phyloP scores from a whole-genome alignment of 1,140 invertebrate species.

The Radopholus similis region DNA sequence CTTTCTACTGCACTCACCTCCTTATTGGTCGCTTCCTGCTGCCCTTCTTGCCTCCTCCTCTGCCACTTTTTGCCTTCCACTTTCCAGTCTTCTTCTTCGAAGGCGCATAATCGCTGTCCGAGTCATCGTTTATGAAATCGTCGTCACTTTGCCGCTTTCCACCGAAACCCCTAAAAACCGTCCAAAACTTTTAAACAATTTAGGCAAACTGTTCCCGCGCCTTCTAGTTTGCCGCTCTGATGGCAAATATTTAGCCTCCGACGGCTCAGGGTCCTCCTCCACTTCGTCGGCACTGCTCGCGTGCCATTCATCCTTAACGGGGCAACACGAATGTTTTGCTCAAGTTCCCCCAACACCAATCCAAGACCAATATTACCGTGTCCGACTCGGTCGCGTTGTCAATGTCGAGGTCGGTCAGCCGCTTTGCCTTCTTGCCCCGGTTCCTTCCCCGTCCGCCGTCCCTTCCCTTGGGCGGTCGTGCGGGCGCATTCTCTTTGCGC shows the following conservation, averaged over 20 bases:
- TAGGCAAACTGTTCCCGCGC: background rate
- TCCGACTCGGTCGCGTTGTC: slow-evolving; percentile 42
- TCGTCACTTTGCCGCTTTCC: slow-evolving; percentile 16
- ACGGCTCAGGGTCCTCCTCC: slow-evolving; percentile 32
- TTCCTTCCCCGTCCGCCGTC: slow-evolving; percentile 16
- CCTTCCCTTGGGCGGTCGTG: background rate
- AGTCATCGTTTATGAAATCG: slow-evolving; percentile 19
- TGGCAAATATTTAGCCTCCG: slow-evolving; percentile 31
- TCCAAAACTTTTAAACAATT: background rate
- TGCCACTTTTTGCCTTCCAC: background rate
- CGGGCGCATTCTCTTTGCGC: background rate
- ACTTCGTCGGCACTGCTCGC: slow-evolving; percentile 22
- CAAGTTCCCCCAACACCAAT: background rate
- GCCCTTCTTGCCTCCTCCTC: background rate
- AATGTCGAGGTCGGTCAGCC: slow-evolving; percentile 39
- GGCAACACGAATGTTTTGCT: too few species aligned
- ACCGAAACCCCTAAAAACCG: background rate
- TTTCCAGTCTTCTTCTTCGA: background rate
- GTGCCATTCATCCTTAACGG: slow-evolving; percentile 3
- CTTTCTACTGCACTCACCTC: background rate
- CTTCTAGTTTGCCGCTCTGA: slow-evolving; percentile 19
- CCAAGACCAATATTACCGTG: slow-evolving; percentile 2
- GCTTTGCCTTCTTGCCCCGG: slow-evolving; percentile 25
- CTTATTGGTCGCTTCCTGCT: background rate
- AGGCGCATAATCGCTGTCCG: slow-evolving; percentile 7